Conservation (phyloP, 1,140 invertebrate species). For the Zeugodacus cucurbitae region DNA sequence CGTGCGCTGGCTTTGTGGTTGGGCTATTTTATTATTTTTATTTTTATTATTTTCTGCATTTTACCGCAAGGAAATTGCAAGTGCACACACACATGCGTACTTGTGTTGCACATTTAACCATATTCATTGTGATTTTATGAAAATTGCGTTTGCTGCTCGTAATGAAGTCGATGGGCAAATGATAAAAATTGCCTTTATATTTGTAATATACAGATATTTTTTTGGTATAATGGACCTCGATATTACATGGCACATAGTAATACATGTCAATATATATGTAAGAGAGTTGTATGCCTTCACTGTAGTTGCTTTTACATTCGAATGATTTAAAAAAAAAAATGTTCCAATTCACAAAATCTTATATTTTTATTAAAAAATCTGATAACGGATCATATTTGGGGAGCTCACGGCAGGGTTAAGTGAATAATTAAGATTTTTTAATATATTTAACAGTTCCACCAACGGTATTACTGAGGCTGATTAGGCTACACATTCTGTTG, state of each 20-base stretch:
- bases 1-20: not conserved
- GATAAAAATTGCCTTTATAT: not conserved
- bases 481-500: too few relatives aligned
- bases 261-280: not conserved
- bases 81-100: not conserved
- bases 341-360: not conserved
- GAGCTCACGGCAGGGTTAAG: too few relatives aligned
- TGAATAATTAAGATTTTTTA: too few relatives aligned
- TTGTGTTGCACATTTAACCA: not conserved
- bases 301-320: not conserved
- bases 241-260: not conserved
- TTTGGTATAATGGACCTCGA: not conserved
- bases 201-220: not conserved
- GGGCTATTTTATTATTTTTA: not conserved
- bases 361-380: not conserved
- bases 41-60: not conserved
- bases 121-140: not conserved
- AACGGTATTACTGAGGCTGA: too few relatives aligned
- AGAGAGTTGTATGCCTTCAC: not conserved
- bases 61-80: conserved; percentile 9
- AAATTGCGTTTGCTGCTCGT: not conserved
- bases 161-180: not conserved
- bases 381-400: too few relatives aligned
- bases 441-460: too few relatives aligned
- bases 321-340: not conserved